Conservation (phyloP, 2,113 vertebrate genomes). For the Cyprinodon variegatus region DNA sequence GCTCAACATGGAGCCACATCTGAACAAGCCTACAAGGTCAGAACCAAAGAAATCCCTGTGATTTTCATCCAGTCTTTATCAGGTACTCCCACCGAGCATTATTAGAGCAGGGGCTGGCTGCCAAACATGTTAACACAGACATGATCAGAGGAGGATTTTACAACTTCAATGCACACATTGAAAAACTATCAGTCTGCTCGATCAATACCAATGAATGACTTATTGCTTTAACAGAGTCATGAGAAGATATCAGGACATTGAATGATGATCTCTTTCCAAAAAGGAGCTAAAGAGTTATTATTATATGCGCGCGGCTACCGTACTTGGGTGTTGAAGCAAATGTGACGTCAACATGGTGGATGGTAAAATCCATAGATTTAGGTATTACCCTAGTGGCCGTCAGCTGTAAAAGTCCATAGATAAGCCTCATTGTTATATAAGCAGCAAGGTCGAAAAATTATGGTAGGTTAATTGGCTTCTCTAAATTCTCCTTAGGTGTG, state of each 20-base stretch:
- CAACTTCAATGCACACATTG: conserved; percentile 17
- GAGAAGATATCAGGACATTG: conserved; percentile 1
- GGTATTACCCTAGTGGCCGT: no score
- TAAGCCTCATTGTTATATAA: no score
- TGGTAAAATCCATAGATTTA: no score
- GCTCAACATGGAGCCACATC: conserved; percentile 19
- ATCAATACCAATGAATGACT: conserved; percentile 19
- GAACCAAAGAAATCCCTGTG: neutral
- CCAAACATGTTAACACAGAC: conserved; percentile 1
- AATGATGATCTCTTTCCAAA: neutral
- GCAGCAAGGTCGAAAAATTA: no score
- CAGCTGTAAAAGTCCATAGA: no score
- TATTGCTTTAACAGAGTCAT: neutral
- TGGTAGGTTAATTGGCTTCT: no score
- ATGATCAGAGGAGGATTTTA: conserved; percentile 11
- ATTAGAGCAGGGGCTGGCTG: conserved; percentile 13
- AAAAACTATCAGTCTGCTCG: neutral
- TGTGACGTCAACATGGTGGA: no score
- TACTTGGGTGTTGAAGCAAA: no score
- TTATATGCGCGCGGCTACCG: no score
- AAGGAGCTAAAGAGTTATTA: neutral
- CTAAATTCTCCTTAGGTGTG: no score
- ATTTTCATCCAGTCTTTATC: conserved; percentile 17
- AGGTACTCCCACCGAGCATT: conserved; percentile 3
- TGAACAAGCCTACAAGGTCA: neutral